Evolutionary conservation across 2,888 invertebrate species (phyloP).

Genomic region (Horisme vitalbata): DNA sequence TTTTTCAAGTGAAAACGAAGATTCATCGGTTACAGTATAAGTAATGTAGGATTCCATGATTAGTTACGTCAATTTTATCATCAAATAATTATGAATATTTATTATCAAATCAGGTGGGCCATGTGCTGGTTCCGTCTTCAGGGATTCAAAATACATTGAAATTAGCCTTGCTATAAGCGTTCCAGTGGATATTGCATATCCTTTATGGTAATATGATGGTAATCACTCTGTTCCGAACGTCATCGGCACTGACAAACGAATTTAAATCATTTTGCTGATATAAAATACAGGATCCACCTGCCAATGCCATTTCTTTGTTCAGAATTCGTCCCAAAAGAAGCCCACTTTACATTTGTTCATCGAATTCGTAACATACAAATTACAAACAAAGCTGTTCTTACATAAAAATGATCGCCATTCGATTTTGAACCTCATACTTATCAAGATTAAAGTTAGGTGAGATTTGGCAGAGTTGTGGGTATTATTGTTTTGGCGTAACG

Average conservation of each 20-base stretch:
- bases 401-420: background rate
- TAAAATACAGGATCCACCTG: constrained; percentile 76
- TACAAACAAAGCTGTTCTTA: constrained; percentile 33
- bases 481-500: constrained; percentile 52
- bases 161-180: too few relatives aligned
- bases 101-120: too few relatives aligned
- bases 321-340: constrained; percentile 56
- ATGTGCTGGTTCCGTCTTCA: too few relatives aligned
- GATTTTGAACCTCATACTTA: constrained; percentile 21
- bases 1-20: too few relatives aligned
- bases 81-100: too few relatives aligned
- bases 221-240: constrained; percentile 20
- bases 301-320: constrained; percentile 68
- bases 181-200: too few relatives aligned
- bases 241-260: constrained; percentile 49
- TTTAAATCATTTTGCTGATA: constrained; percentile 56
- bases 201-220: too few relatives aligned
- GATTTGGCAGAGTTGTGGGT: constrained; percentile 1
- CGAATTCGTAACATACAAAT: constrained; percentile 56
- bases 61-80: too few relatives aligned
- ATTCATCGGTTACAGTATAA: too few relatives aligned
- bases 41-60: too few relatives aligned
- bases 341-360: constrained; percentile 68
- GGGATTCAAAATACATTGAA: too few relatives aligned
- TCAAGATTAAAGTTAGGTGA: constrained; percentile 15